A percentile compares a stretch with the other conserved stretches of the same genome.
Evolutionary conservation across 2,797 vertebrate species (phyloP).

Genomic region (Mallotus villosus): DNA sequence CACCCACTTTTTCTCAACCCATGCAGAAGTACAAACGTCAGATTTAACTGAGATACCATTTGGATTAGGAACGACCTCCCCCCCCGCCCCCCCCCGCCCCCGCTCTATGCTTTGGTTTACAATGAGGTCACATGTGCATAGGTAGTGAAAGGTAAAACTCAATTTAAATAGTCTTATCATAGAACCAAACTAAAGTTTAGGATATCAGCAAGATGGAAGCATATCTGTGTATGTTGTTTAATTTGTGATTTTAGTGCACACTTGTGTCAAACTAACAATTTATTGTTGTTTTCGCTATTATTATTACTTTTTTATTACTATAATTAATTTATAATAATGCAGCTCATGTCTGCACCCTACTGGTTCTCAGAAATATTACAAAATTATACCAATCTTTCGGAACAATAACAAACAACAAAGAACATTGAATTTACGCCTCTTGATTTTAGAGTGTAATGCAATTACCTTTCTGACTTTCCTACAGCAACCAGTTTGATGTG

Average conservation of each 20-base stretch:
- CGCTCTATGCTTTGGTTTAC: background rate
- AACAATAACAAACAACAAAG: too few species aligned
- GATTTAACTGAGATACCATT: slow-evolving; percentile 26
- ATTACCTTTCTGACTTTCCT: slow-evolving; percentile 16
- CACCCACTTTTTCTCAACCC: slow-evolving; percentile 58
- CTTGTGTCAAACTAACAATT: background rate
- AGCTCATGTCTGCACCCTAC: slow-evolving; percentile 89
- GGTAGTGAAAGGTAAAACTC: background rate
- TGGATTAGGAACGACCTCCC: background rate
- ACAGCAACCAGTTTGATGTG: background rate
- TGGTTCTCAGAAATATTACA: slow-evolving; percentile 66
- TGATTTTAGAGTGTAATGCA: too few species aligned
- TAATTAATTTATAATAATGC: slow-evolving; percentile 45
- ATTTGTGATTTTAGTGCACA: background rate
- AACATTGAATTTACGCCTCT: too few species aligned
- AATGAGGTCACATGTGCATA: background rate
- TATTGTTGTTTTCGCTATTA: background rate
- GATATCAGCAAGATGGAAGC: background rate
- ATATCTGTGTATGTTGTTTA: background rate
- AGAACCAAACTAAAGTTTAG: background rate
- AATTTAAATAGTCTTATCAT: background rate
- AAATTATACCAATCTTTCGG: background rate
- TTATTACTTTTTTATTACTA: slow-evolving; percentile 42
- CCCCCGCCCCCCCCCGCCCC: too few species aligned
- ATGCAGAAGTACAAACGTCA: slow-evolving; percentile 56